Evolutionary conservation across 2,797 vertebrate species (phyloP).

Genomic region (Sebastes minor): DNA sequence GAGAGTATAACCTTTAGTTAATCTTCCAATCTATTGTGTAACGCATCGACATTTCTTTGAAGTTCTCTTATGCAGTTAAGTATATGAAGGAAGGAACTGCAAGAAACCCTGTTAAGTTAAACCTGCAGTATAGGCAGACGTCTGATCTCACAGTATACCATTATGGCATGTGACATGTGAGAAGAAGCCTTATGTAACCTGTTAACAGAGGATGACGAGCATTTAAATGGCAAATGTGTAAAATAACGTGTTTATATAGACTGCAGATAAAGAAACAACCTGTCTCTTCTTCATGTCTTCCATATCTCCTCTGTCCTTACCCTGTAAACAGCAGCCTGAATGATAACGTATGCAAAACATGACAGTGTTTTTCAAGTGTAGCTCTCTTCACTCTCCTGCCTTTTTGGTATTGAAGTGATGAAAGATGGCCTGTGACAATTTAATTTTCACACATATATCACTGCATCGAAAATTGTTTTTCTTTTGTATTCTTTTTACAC

Average conservation of each 20-base stretch:
- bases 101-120: neutral
- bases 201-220: neutral
- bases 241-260: neutral
- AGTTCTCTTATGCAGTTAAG: no score
- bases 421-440: slow-evolving; percentile 34
- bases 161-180: neutral
- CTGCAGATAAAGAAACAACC: slow-evolving; percentile 7
- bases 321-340: slow-evolving; percentile 5
- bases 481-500: slow-evolving; percentile 19
- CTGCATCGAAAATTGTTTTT: slow-evolving; percentile 39
- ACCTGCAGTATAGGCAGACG: no score
- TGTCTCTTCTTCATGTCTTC: slow-evolving; percentile 1
- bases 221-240: slow-evolving; percentile 7
- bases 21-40: no score
- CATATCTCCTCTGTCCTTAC: neutral
- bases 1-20: no score
- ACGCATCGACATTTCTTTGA: no score
- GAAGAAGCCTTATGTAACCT: neutral
- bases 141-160: neutral
- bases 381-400: slow-evolving; percentile 8
- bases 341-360: slow-evolving; percentile 31
- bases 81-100: no score
- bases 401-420: slow-evolving; percentile 29
- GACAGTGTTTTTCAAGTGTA: slow-evolving; percentile 33
- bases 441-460: slow-evolving; percentile 32